Conservation (phyloP, 2,888 invertebrate species). For the Eupithecia abbreviata region DNA sequence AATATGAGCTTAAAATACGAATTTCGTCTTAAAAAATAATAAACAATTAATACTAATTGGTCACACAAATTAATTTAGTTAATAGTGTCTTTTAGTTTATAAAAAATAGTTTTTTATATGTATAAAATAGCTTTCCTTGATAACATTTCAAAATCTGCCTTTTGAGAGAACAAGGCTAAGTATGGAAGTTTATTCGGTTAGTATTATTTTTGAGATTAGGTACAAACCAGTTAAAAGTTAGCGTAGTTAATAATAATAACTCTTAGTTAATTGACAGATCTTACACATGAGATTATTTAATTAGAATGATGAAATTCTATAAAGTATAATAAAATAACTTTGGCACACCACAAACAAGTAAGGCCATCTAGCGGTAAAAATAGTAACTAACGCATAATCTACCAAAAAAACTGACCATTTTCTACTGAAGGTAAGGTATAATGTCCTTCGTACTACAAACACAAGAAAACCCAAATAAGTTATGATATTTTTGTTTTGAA, state of each 20-base stretch:
- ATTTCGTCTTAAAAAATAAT: neutral
- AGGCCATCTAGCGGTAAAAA: slow-evolving; percentile 3
- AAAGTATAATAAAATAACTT: neutral
- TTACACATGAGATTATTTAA: neutral
- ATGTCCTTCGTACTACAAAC: neutral
- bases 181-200: neutral
- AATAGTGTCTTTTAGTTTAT: slow-evolving; percentile 36
- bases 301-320: neutral
- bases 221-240: slow-evolving; percentile 6
- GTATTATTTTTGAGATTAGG: slow-evolving; percentile 1
- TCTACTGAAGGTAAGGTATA: neutral
- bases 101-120: slow-evolving; percentile 7
- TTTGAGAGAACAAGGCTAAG: neutral
- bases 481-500: neutral
- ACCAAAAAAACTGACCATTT: neutral
- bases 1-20: neutral
- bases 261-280: slow-evolving; percentile 8
- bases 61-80: slow-evolving; percentile 41
- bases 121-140: neutral
- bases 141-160: neutral
- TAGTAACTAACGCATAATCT: neutral
- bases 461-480: neutral
- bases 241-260: slow-evolving; percentile 6
- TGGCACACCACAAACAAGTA: neutral
- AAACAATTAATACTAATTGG: slow-evolving; percentile 40